Evolutionary conservation across 1,140 invertebrate genomes (phyloP), one percentile per base, ranked within the genome.

Genomic region (Drosophila mauritiana): DNA sequence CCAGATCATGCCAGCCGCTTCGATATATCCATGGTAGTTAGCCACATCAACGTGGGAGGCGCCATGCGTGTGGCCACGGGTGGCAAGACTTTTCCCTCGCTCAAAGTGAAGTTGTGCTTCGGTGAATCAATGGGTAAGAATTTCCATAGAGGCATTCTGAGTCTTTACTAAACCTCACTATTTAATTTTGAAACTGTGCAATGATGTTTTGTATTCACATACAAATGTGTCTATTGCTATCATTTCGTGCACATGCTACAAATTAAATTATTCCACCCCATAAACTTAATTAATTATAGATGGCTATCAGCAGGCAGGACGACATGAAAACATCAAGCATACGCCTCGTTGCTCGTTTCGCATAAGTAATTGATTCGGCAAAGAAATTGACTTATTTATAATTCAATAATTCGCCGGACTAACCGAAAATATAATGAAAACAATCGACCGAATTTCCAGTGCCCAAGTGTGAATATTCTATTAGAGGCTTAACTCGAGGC

Each of bases 11-110:
- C 13, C 1, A 51, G 11, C 11, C 22, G 70, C 12, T 53, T 52
- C n/a, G 59, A 78, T 43, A 67, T 86, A 15, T 48, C 49, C 8
- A 36, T 86, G 5, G 2, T 52, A 17, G 15, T 78, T 0, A 52
- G 52, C 31, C 48, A 65, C 37, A 65, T 85, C 22, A 69, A 63
- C 64, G 51, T 85, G n/a, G 51, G 36, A 5, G 84, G 81, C 55
- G 37, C 43, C 4, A 6, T 43, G 7, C 62, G 36, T 2, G 54
- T 2, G 20, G 20, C 39, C 4, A 27, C n/a, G 0, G 17, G 4
- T 8, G 48, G 25, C n/a, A 78, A 80, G 46, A 25, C 22, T 5
- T 42, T 73, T 45, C 78, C 77, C 6, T 40, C 11, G 0, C 52
- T 37, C 11, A 15, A 25, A 27, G 2, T 86, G 0, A 65, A 62